phyloP scores from a whole-genome alignment of 2,888 invertebrate species.

The Drosophila robusta region DNA sequence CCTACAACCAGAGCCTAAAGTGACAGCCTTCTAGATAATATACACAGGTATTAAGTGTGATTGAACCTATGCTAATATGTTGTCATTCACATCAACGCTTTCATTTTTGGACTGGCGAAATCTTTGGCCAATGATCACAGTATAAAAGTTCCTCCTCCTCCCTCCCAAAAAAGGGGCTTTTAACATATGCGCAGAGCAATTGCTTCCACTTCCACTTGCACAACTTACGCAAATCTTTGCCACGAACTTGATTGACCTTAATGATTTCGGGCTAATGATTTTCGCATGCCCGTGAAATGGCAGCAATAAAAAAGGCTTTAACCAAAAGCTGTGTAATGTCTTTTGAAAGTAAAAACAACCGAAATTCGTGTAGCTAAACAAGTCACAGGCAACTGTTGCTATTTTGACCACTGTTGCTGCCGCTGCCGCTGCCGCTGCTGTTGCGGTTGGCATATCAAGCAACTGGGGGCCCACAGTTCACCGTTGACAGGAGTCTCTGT shows the following conservation, averaged over 20 bases:
- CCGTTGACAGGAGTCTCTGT: conserved; percentile 72
- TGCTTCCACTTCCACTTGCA: conserved; percentile 51
- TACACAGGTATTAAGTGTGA: conserved; percentile 19
- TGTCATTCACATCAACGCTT: conserved; percentile 49
- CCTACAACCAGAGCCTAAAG: conserved; percentile 7
- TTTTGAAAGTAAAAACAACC: conserved; percentile 72
- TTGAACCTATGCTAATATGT: conserved; percentile 53
- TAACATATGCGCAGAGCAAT: conserved; percentile 50
- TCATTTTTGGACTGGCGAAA: conserved; percentile 66
- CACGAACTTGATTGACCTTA: conserved; percentile 70
- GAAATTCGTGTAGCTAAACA: conserved; percentile 46
- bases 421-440: conserved; percentile 12
- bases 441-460: conserved; percentile 66
- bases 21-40: conserved; percentile 31
- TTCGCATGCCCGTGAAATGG: conserved; percentile 64
- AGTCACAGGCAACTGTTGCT: conserved; percentile 53
- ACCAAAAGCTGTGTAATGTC: conserved; percentile 21
- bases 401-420: conserved; percentile 30
- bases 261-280: conserved; percentile 70
- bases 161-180: conserved; percentile 31
- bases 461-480: conserved; percentile 69
- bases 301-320: conserved; percentile 56
- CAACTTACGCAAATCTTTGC: conserved; percentile 61
- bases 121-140: conserved; percentile 31
- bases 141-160: conserved; percentile 28